Base-by-base conservation (phyloP, 2,797 vertebrate species). In the Sphenopsis melanotis region DNA sequence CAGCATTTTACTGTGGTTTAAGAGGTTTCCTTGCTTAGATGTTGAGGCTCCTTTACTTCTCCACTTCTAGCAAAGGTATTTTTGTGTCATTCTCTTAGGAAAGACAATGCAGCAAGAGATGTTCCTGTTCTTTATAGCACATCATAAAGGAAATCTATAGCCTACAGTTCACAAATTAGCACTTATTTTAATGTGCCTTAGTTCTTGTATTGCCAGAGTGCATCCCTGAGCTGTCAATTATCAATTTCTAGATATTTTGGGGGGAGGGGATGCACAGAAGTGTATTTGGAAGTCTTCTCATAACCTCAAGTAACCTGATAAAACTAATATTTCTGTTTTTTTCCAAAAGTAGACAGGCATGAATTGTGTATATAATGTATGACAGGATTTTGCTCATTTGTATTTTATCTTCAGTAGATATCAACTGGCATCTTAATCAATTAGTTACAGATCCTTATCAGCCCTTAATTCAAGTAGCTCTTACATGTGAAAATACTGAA, bases 391-490 rank as follows among this genome's bases (percentile, higher is more conserved):
- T 64, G 27, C 69, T 96, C 27, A 46, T 88, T 93, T 90, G 39
- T 53, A 41, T 95, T 94, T 94, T 92, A 78, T 90, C 76, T 91
- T 83, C 17, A 53, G n/a, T 27, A 88, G 77, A 20, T 88, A 91
- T 84, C 83, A 76, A 21, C 52, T 66, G 63, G 7, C 60, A 69
- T 88, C 41, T 71, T 75, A 89, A 92, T 66, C 59, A 89, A 41
- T 89, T 82, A 84, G 39, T 44, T 89, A 61, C 36, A 55, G 91
- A 94, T 89, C 34, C 47, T 92, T 87, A 76, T 70, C 78, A 70
- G 5, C 60, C 71, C 34, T 74, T 77, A 74, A 56, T 60, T 69
- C 29, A 6, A 85, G 60, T 41, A 71, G 37, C 65, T 94, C 47
- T 89, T 64, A n/a, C 12, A 29, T 65, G 22, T 69, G 65, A 81